Conservation (phyloP, 2,888 invertebrate genomes). For the Dione juno region DNA sequence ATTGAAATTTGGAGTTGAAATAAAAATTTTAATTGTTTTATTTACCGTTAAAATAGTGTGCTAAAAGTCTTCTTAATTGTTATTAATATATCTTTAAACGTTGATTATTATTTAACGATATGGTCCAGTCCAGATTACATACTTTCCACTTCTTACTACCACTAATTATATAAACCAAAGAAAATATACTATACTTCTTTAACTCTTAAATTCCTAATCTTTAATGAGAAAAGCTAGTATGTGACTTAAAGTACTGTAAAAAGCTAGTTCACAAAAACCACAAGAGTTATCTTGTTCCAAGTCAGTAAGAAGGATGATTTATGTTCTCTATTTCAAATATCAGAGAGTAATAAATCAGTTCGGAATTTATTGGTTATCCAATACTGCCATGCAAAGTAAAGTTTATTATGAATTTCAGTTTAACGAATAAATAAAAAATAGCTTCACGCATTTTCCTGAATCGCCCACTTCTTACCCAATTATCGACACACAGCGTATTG, state of each 20-base stretch:
- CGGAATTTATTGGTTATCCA: constrained; percentile 41
- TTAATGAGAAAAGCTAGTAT: not conserved
- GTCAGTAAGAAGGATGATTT: constrained; percentile 40
- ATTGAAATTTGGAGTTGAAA: constrained; percentile 40
- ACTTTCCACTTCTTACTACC: no score
- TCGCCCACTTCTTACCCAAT: no score
- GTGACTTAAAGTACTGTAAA: not conserved
- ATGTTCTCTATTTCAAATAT: constrained; percentile 42
- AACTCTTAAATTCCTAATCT: constrained; percentile 50
- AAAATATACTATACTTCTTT: no score
- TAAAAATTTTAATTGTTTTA: not conserved
- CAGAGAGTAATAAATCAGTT: constrained; percentile 41
- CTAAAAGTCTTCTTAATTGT: no score
- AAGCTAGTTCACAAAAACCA: constrained; percentile 6
- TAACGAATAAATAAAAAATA: no score
- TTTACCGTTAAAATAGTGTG: no score
- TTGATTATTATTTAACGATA: no score
- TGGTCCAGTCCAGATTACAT: no score
- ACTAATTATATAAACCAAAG: no score
- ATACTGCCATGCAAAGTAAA: constrained; percentile 26
- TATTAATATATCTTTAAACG: no score
- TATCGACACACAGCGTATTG: no score
- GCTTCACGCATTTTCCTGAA: no score
- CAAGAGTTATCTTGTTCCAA: constrained; percentile 13
- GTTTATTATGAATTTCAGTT: constrained; percentile 16